These are phyloP conservation scores for Drosophila pseudoananassae DNA, from an alignment of 1,140 invertebrate species.

Conservation along the genomic window DNA sequence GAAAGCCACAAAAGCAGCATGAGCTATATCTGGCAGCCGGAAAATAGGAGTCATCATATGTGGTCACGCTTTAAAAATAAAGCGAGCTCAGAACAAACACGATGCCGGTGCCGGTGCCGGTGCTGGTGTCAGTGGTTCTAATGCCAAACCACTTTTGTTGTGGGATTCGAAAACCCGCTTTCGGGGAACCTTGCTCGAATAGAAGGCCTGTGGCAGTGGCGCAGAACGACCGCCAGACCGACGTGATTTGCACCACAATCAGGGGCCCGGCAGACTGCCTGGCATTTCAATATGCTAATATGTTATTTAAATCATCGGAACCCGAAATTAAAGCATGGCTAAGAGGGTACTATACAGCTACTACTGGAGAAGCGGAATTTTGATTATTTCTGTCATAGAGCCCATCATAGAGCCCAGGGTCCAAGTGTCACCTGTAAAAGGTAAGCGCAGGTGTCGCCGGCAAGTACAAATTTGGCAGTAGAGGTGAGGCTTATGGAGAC, in stretches of 20 bases:
- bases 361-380: slow-evolving; percentile 2
- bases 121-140: slow-evolving; percentile 20
- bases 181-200: slow-evolving; percentile 9
- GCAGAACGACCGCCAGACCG: slow-evolving; percentile 52
- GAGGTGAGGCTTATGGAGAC: slow-evolving; percentile 33
- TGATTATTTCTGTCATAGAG: neutral
- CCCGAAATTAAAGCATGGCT: slow-evolving; percentile 22
- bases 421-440: slow-evolving; percentile 40
- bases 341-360: slow-evolving; percentile 27
- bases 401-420: slow-evolving; percentile 6
- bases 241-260: slow-evolving; percentile 67
- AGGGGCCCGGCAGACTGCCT: slow-evolving; percentile 53
- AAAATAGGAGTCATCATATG: slow-evolving; percentile 28
- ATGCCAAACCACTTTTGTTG: slow-evolving; percentile 42
- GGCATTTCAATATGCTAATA: slow-evolving; percentile 71
- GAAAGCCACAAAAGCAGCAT: neutral
- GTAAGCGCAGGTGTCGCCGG: slow-evolving; percentile 53
- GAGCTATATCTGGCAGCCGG: slow-evolving; percentile 7
- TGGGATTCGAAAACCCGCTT: slow-evolving; percentile 26
- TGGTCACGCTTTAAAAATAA: slow-evolving; percentile 80
- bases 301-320: slow-evolving; percentile 58
- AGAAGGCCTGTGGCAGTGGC: slow-evolving; percentile 19
- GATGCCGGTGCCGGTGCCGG: slow-evolving; percentile 8
- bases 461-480: slow-evolving; percentile 53
- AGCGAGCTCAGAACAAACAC: slow-evolving; percentile 35